Evolutionary conservation across 53 echinoderm and acorn worm genomes (phyloP).

Genomic region (Echinarachnius parma): DNA sequence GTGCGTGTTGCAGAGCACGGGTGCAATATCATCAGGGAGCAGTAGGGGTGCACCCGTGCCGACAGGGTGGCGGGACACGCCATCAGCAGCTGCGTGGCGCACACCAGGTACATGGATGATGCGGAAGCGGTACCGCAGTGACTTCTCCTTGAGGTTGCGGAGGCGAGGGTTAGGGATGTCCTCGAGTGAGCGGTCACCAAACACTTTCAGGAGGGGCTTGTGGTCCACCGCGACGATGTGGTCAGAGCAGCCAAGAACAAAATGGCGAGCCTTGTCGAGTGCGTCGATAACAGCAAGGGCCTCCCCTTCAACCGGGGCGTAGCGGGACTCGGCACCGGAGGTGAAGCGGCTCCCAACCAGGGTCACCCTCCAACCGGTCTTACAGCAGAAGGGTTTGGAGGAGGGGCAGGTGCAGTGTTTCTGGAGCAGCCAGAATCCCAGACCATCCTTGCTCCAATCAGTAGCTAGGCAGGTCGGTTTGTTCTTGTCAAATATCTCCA

Average conservation of each 20-base stretch:
- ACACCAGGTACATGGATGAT: slow-evolving; percentile 50
- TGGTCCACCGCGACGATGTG: slow-evolving; percentile 22
- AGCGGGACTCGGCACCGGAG: slow-evolving; percentile 4
- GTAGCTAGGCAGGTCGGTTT: slow-evolving; percentile 27
- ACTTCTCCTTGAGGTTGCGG: slow-evolving; percentile 57
- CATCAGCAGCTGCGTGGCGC: slow-evolving; percentile 26
- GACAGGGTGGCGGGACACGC: slow-evolving; percentile 32
- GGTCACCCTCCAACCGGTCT: not conserved
- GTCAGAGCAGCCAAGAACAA: slow-evolving; percentile 17
- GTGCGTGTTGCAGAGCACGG: not conserved
- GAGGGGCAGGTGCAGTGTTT: slow-evolving; percentile 17
- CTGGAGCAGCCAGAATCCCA: slow-evolving; percentile 19
- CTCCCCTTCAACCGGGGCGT: slow-evolving; percentile 13
- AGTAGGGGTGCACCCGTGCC: not conserved
- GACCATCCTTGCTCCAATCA: slow-evolving; percentile 19
- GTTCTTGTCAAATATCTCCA: slow-evolving; percentile 7
- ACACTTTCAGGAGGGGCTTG: slow-evolving; percentile 21
- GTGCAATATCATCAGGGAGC: slow-evolving; percentile 33
- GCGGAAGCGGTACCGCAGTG: slow-evolving; percentile 46
- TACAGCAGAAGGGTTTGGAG: not conserved
- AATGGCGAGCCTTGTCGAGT: slow-evolving; percentile 7
- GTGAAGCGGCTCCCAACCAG: slow-evolving; percentile 30
- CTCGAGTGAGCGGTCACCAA: slow-evolving; percentile 31
- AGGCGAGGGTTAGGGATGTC: slow-evolving; percentile 48
- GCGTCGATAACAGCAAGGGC: slow-evolving; percentile 5